Evolutionary conservation across 2,797 vertebrate genomes (phyloP), one percentile per base, ranked within the genome.

Genomic region (Dermochelys coriacea): DNA sequence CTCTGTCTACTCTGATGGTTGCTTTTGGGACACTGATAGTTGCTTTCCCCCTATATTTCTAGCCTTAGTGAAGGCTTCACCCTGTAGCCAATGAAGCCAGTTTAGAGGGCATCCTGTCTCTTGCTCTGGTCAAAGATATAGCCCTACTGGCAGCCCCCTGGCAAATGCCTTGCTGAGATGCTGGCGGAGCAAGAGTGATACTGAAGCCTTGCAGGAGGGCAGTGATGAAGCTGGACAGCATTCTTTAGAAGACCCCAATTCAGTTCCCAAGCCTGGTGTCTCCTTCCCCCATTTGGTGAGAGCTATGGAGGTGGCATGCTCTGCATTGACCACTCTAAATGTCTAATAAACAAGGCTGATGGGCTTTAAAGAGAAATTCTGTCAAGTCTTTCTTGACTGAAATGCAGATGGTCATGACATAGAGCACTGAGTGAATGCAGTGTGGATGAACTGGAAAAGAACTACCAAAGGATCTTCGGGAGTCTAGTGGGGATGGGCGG

Each of bases 371-470:
- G 54, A 2, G 31, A 88, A 85, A 85, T 2, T 4, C 90, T 91
- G 71, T 77, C 55, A 1, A 31, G 55, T 47, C 91, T 87, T 90
- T 93, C 45, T 74, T 80, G 88, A 87, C 93, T 94, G 94, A 93
- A 93, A 95, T 92, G 93, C 91, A 89, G 92, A 88, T 91, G 92
- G n/a, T 47, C 31, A 88, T 85, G 87, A 74, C 71, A 71, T 10
- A 23, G 68, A 92, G 84, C 31, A 80, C 45, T 41, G 37, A 95
- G 90, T 14, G 90, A 88, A 87, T 91, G 95, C 93, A 95, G 93
- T 57, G 68, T 41, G 37, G n/a, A 25, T 74, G 68, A 74, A 45
- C 37, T 23, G 41, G 37, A 27, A 71, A 71, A 86, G 83, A 93
- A 77, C 1, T 27, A n/a, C 34, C 10, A 59, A 47, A 37, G 49